A percentile compares a stretch with the other conserved stretches of the same genome.
phyloP scores from a whole-genome alignment of 2,797 vertebrate genomes.

The Anguilla anguilla region DNA sequence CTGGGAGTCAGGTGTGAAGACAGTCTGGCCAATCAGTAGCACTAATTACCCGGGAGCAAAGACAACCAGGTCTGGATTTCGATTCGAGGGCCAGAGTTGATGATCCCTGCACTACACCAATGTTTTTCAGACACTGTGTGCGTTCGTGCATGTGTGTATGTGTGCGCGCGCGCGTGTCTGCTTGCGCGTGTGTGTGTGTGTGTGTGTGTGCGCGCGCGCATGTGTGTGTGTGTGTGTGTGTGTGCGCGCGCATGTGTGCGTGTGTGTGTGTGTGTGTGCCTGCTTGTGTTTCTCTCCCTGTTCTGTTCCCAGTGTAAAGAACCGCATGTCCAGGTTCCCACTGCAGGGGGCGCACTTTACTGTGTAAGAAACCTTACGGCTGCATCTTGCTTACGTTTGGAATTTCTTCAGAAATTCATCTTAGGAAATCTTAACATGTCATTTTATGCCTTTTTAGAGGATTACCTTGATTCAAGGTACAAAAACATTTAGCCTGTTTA shows the following conservation, averaged over 20 bases:
- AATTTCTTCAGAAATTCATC: not conserved
- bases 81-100: too few relatives aligned
- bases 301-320: not conserved
- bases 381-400: not conserved
- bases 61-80: too few relatives aligned
- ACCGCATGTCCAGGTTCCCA: not conserved
- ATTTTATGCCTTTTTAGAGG: constrained; percentile 3
- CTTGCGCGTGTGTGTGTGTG: too few relatives aligned
- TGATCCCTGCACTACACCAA: not conserved
- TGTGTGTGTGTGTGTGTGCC: not conserved
- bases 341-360: not conserved
- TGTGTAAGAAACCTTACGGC: not conserved
- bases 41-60: too few relatives aligned
- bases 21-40: too few relatives aligned
- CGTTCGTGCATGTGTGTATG: too few relatives aligned
- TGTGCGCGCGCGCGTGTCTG: too few relatives aligned
- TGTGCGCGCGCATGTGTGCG: too few relatives aligned
- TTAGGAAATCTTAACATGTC: not conserved
- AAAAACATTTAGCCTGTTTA: constrained; percentile 4
- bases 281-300: not conserved
- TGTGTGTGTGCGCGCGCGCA: too few relatives aligned
- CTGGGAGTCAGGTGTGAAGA: too few relatives aligned
- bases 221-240: too few relatives aligned
- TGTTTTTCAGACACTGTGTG: not conserved
- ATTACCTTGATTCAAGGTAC: not conserved